phyloP scores from a whole-genome alignment of 2,797 vertebrate species.

The Anomalospiza imberbis region DNA sequence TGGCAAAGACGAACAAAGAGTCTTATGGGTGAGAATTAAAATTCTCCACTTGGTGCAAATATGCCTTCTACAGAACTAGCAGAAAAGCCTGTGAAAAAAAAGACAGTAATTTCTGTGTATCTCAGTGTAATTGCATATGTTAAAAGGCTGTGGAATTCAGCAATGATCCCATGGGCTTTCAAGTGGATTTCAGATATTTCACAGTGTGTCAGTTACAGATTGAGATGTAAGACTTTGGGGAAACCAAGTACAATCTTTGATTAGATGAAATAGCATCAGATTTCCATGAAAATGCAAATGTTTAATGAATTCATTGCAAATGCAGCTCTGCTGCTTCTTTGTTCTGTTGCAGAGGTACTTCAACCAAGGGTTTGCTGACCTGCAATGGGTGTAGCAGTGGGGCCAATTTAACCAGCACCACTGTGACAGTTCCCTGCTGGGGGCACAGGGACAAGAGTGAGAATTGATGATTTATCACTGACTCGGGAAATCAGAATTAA shows the following conservation, averaged over 20 bases:
- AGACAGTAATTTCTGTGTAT: constrained; percentile 7
- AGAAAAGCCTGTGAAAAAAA: background rate
- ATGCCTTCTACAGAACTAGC: background rate
- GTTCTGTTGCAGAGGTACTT: background rate
- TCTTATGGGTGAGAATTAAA: constrained; percentile 17
- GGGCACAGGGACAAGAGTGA: background rate
- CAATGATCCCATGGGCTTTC: constrained; percentile 33
- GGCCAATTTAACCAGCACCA: background rate
- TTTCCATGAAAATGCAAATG: constrained; percentile 50
- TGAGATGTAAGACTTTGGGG: constrained; percentile 49
- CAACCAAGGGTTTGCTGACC: background rate
- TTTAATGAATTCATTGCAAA: background rate
- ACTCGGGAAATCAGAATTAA: background rate
- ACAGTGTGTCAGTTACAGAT: constrained; percentile 51
- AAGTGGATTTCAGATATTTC: constrained; percentile 53
- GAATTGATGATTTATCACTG: background rate
- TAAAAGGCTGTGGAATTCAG: constrained; percentile 49
- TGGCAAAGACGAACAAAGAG: background rate
- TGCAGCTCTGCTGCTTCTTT: background rate
- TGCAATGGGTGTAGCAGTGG: background rate
- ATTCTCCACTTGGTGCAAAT: constrained; percentile 26
- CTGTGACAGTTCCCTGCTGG: background rate
- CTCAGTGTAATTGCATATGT: constrained; percentile 19
- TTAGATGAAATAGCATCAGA: constrained; percentile 44
- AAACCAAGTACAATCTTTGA: constrained; percentile 1